phyloP scores from a whole-genome alignment of 2,888 invertebrate species.

The Cephus sareptanus region DNA sequence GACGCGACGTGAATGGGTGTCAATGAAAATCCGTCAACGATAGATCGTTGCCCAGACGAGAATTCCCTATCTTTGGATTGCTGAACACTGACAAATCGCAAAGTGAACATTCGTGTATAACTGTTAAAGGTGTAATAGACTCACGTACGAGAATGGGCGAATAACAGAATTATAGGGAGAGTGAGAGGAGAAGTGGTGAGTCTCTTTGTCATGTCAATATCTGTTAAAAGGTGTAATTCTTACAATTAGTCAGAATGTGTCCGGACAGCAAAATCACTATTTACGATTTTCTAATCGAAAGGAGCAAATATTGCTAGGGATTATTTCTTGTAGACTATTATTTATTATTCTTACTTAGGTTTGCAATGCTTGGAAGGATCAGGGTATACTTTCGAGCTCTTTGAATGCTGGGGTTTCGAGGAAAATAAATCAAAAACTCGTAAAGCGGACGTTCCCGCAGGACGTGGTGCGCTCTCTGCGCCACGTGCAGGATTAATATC shows the following conservation, averaged over 20 bases:
- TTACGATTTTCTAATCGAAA: neutral
- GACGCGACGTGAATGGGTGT: neutral
- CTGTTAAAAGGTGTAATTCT: neutral
- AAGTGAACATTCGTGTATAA: neutral
- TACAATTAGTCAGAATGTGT: too few species aligned
- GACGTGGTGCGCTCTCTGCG: slow-evolving; percentile 15
- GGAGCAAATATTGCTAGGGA: neutral
- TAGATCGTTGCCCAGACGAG: neutral
- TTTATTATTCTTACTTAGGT: neutral
- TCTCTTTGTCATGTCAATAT: neutral
- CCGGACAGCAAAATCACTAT: neutral
- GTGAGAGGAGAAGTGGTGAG: too few species aligned
- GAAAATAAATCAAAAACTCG: slow-evolving; percentile 23
- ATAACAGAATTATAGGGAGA: too few species aligned
- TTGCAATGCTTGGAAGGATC: neutral
- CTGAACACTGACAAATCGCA: neutral
- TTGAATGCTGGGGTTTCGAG: neutral
- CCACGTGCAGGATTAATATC: slow-evolving; percentile 33
- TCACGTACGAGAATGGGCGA: neutral
- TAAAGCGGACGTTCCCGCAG: slow-evolving; percentile 23
- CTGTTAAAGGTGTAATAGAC: neutral
- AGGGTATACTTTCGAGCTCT: neutral
- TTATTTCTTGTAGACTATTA: neutral
- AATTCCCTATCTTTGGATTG: neutral
- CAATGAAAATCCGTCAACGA: neutral